A percentile compares a stretch with the other conserved stretches of the same genome.
Conservation (phyloP, 2,113 vertebrate genomes). For the Cacatua alba region DNA sequence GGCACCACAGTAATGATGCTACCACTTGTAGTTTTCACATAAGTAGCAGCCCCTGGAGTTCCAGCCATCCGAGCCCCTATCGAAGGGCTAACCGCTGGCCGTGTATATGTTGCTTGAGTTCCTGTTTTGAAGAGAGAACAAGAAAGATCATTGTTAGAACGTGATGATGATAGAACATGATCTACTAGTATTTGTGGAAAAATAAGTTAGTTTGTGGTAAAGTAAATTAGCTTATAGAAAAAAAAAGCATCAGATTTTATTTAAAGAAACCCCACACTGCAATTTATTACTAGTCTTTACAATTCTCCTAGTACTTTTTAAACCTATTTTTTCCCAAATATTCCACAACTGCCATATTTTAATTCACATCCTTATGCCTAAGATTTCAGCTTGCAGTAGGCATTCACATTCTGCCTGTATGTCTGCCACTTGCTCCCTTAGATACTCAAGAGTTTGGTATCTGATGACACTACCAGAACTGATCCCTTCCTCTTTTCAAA, state of each 20-base stretch:
- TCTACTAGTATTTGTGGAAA: not conserved
- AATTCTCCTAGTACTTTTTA: not conserved
- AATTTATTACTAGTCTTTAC: not conserved
- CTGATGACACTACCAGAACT: not conserved
- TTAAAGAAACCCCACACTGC: not conserved
- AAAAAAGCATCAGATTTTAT: not conserved
- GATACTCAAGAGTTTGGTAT: not conserved
- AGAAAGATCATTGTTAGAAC: not conserved
- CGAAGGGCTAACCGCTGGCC: constrained; percentile 86
- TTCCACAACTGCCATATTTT: not conserved
- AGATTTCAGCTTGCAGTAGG: not conserved
- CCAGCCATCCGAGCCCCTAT: constrained; percentile 88
- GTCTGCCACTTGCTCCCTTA: not conserved
- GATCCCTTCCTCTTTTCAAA: not conserved
- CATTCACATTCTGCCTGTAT: not conserved
- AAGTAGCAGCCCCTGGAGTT: constrained; percentile 89
- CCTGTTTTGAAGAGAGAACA: constrained; percentile 63
- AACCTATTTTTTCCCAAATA: not conserved
- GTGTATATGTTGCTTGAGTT: constrained; percentile 89
- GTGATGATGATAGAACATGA: not conserved
- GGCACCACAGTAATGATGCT: constrained; percentile 99
- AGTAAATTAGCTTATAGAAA: not conserved
- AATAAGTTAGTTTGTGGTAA: not conserved
- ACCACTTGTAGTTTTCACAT: constrained; percentile 96
- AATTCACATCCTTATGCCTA: not conserved